phyloP scores from a whole-genome alignment of 1,140 invertebrate genomes.

The Drosophila sulfurigaster region DNA sequence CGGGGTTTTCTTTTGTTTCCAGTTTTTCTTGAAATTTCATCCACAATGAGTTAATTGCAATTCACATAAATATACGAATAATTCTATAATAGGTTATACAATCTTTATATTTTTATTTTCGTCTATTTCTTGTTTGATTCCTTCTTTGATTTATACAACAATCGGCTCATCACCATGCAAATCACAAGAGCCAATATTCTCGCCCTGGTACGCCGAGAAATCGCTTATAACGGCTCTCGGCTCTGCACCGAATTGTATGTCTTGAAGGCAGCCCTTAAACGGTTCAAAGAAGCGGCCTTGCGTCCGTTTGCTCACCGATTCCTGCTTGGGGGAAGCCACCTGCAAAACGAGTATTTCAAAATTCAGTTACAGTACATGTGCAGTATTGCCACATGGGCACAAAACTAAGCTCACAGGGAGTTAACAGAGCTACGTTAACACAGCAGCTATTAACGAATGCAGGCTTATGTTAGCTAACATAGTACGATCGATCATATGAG shows the following conservation, averaged over 20 bases:
- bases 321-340: slow-evolving; percentile 85
- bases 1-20: slow-evolving; percentile 26
- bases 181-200: slow-evolving; percentile 87
- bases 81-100: slow-evolving; percentile 46
- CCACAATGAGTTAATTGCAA: slow-evolving; percentile 50
- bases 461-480: not conserved
- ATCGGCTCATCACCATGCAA: slow-evolving; percentile 82
- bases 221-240: slow-evolving; percentile 82
- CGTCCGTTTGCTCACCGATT: slow-evolving; percentile 80
- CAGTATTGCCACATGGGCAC: slow-evolving; percentile 9
- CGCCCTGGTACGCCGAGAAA: slow-evolving; percentile 86
- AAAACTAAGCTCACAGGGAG: not conserved
- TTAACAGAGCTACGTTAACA: slow-evolving; percentile 2
- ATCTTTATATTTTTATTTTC: slow-evolving; percentile 10
- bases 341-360: slow-evolving; percentile 48
- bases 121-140: slow-evolving; percentile 50
- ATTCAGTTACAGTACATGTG: slow-evolving; percentile 3
- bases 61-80: slow-evolving; percentile 53
- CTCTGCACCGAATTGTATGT: slow-evolving; percentile 81
- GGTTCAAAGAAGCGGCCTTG: slow-evolving; percentile 82
- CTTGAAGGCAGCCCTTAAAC: slow-evolving; percentile 85
- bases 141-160: slow-evolving; percentile 65
- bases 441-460: not conserved
- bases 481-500: not conserved
- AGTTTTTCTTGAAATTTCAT: slow-evolving; percentile 49